Base-by-base conservation (phyloP, 1,140 invertebrate species). In the Eulimnadia texana region DNA sequence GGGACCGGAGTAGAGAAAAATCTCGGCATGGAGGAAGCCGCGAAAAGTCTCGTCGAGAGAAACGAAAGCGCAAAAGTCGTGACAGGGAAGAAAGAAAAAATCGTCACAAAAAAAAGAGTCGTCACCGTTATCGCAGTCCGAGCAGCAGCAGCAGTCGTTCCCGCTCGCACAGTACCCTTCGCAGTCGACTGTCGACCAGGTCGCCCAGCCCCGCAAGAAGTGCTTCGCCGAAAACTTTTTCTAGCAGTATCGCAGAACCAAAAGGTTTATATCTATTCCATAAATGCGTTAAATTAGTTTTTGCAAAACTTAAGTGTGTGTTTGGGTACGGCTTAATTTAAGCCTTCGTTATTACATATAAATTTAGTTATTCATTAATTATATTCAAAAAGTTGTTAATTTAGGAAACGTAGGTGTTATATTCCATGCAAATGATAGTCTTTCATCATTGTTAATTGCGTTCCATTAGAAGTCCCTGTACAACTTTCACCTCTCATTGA, bases 31-130 rank as follows among this genome's bases (percentile, higher is more conserved):
- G 3, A 13, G 52, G 20, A 25, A 10, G n/a, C 19, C 55, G 27
- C 60, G 2, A 24, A 16, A 33, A 51, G 33, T 28, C 16, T 28
- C 51, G 60, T 53, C 25, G 20, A 23, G 25, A 49, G 23, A 27
- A 60, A 20, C 20, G 29, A 25, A 61, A 52, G 50, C 20, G 60
- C 51, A 33, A 29, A 13, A 33, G 28, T 57, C 55, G 55, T 42
- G 52, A 54, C 28, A 23, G 52, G 28, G 2, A 16, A 54, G 23
- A 27, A 16, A 54, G 28, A n/a, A 54, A n/a, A n/a, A n/a, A n/a
- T n/a, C 33, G 16, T 42, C 33, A 42, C 33, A 42, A 42, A 16
- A 6, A 16, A 6, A 42, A 42, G 33, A 42, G 33, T 42, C 33
- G 33, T 9, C 33, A 42, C 33, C 33, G 33, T 16, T 9, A 16